These are phyloP conservation scores for Morone saxatilis DNA, from an alignment of 2,113 vertebrate species.

Conservation along the genomic window DNA sequence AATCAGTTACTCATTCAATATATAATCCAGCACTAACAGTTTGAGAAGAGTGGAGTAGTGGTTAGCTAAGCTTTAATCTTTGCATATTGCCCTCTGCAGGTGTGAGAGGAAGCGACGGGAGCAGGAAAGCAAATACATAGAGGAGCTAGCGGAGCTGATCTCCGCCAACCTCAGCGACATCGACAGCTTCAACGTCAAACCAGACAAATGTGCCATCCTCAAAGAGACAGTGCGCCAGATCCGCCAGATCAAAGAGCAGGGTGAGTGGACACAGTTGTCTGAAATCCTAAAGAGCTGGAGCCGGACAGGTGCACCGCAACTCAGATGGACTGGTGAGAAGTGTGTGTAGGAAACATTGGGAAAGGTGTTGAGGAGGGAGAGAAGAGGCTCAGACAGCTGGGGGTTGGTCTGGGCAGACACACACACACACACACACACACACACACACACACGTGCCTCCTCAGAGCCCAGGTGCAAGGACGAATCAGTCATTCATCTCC, in stretches of 20 bases:
- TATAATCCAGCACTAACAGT: background rate
- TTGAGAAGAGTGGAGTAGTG: background rate
- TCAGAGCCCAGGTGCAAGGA: constrained; percentile 75
- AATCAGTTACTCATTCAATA: background rate
- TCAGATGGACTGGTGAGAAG: constrained; percentile 14
- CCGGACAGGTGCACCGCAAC: constrained; percentile 6
- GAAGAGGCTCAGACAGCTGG: constrained; percentile 18
- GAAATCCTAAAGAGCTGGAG: constrained; percentile 12
- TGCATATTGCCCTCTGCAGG: constrained; percentile 68
- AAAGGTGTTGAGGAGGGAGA: constrained; percentile 21
- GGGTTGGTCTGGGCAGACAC: background rate
- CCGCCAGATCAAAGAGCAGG: constrained; percentile 98
- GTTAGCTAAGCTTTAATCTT: constrained; percentile 24
- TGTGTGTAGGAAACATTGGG: constrained; percentile 19
- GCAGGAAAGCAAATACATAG: constrained; percentile 98
- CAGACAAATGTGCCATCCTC: constrained; percentile 99
- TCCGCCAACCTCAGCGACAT: constrained; percentile 98
- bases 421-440: background rate
- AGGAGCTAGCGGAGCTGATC: constrained; percentile 97
- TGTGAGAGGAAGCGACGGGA: constrained; percentile 96
- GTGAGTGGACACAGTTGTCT: constrained; percentile 80
- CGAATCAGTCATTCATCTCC: constrained; percentile 73
- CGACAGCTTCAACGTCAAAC: constrained; percentile 98
- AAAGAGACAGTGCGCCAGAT: constrained; percentile 99
- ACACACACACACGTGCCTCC: background rate